Evolutionary conservation across 2,888 invertebrate species (phyloP).

Genomic region (Orchesellides sinensis): DNA sequence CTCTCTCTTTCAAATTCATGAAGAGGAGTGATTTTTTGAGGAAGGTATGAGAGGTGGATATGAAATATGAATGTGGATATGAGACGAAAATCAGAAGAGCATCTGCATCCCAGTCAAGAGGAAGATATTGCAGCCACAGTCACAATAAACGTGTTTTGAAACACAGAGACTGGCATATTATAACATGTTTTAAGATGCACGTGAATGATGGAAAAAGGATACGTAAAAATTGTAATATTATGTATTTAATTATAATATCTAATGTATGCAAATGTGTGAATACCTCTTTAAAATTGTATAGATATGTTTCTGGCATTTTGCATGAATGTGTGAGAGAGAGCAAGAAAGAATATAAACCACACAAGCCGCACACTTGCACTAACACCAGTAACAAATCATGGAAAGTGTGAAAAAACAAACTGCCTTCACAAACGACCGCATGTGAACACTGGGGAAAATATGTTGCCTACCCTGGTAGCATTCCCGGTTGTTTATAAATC

Average conservation of each 20-base stretch:
- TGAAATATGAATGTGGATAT: too few species aligned
- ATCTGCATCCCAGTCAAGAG: slow-evolving; percentile 20
- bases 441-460: slow-evolving; percentile 1
- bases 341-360: slow-evolving; percentile 32
- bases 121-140: too few species aligned
- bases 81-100: slow-evolving; percentile 16
- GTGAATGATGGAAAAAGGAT: background rate
- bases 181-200: too few species aligned
- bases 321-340: too few species aligned
- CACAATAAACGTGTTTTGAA: slow-evolving; percentile 12
- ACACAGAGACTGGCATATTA: too few species aligned
- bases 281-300: background rate
- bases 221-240: background rate
- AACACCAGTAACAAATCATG: slow-evolving; percentile 56
- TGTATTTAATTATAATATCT: background rate
- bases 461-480: too few species aligned
- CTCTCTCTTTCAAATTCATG: too few species aligned
- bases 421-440: slow-evolving; percentile 50
- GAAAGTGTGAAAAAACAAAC: slow-evolving; percentile 61
- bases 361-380: slow-evolving; percentile 57
- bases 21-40: too few species aligned
- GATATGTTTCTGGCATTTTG: background rate
- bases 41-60: too few species aligned
- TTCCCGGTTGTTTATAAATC: too few species aligned
- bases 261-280: too few species aligned